These are phyloP conservation scores for Crepidodera aurea DNA, from an alignment of 2,888 invertebrate species.

Conservation along the genomic window DNA sequence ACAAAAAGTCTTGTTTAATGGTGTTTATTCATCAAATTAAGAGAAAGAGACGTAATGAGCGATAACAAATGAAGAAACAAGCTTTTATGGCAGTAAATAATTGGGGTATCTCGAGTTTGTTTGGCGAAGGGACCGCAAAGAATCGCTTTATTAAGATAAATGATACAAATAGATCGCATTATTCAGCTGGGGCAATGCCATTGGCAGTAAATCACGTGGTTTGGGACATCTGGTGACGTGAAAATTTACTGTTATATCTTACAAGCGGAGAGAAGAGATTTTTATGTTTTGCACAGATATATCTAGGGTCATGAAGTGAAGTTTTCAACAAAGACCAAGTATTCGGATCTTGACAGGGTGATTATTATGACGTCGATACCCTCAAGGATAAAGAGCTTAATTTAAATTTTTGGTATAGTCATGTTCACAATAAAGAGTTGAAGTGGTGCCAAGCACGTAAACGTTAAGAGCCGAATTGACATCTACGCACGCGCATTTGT, in stretches of 20 bases:
- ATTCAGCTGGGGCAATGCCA: slow-evolving; percentile 39
- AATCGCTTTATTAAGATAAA: slow-evolving; percentile 46
- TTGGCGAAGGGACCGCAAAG: slow-evolving; percentile 41
- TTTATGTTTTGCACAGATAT: slow-evolving; percentile 19
- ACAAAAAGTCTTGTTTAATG: slow-evolving; percentile 2
- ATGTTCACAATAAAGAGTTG: too few species aligned
- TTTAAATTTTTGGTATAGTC: too few species aligned
- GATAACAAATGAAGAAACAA: slow-evolving; percentile 48
- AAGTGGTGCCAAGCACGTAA: too few species aligned
- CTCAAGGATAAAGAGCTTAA: too few species aligned
- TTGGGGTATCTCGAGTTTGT: slow-evolving; percentile 43
- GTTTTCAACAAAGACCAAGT: too few species aligned
- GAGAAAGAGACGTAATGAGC: slow-evolving; percentile 40
- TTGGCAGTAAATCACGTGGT: slow-evolving; percentile 42
- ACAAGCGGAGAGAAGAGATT: background rate
- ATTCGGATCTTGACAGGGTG: too few species aligned
- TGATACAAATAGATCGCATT: slow-evolving; percentile 44
- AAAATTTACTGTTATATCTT: slow-evolving; percentile 33
- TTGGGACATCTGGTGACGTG: slow-evolving; percentile 38
- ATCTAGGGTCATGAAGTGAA: too few species aligned
- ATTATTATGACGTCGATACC: too few species aligned
- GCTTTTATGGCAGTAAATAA: slow-evolving; percentile 49
- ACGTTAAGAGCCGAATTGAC: too few species aligned
- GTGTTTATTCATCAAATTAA: slow-evolving; percentile 39
- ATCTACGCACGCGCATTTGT: too few species aligned